These are phyloP conservation scores for Syngnathoides biaculeatus DNA, from an alignment of 2,113 vertebrate species.

Conservation along the genomic window DNA sequence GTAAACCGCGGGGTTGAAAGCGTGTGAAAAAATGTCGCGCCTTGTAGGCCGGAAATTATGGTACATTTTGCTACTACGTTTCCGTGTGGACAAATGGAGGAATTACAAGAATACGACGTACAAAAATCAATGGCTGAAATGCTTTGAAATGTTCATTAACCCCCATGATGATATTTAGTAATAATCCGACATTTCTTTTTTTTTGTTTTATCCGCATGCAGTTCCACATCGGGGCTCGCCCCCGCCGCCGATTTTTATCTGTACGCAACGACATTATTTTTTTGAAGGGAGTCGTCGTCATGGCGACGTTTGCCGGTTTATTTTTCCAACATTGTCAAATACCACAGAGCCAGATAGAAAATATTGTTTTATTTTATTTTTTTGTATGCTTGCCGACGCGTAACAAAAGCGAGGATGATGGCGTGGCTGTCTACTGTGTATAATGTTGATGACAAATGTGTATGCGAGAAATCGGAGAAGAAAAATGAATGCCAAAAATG, in stretches of 20 bases:
- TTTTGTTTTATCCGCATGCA: background rate
- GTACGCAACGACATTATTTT: background rate
- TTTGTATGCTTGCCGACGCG: conserved; percentile 63
- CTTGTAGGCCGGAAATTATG: no score
- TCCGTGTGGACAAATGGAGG: background rate
- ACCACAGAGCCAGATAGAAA: conserved; percentile 38
- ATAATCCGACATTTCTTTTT: no score
- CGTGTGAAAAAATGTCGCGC: no score
- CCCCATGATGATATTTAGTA: conserved; percentile 55
- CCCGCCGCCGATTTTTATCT: background rate
- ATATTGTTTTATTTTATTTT: conserved; percentile 66
- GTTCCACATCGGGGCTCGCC: background rate
- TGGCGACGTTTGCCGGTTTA: conserved; percentile 38
- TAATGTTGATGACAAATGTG: conserved; percentile 53
- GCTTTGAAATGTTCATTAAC: conserved; percentile 48
- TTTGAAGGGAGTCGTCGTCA: background rate
- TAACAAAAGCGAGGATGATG: conserved; percentile 47
- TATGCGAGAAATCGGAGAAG: conserved; percentile 55
- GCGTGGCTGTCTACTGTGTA: conserved; percentile 31
- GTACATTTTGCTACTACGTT: no score
- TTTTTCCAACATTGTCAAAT: conserved; percentile 52
- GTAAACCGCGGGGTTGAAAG: no score
- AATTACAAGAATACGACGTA: conserved; percentile 12
- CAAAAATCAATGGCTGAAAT: conserved; percentile 61
- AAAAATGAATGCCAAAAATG: conserved; percentile 69